Conservation (phyloP, 2,797 vertebrate genomes). For the Rhynchotus rufescens region DNA sequence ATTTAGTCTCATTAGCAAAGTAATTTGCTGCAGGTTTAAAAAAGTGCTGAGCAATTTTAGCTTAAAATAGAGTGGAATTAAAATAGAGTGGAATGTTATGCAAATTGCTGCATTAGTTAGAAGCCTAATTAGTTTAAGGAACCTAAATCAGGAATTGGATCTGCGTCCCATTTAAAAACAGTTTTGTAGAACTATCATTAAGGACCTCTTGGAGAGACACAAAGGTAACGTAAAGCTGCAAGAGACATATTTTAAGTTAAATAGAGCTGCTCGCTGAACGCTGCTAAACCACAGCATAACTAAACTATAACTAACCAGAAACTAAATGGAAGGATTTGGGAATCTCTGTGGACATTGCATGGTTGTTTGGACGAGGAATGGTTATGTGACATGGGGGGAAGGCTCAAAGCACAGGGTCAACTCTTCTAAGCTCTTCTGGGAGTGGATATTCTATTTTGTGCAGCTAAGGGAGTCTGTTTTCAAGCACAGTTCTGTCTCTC, state of each 20-base stretch:
- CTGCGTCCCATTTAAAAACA: slow-evolving; percentile 11
- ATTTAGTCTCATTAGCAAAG: slow-evolving; percentile 66
- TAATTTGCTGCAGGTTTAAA: slow-evolving; percentile 60
- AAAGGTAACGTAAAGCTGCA: neutral
- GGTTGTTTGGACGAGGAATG: neutral
- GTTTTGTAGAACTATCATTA: neutral
- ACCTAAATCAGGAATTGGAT: slow-evolving; percentile 10
- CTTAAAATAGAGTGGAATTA: slow-evolving; percentile 63
- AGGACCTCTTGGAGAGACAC: neutral
- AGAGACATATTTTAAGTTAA: neutral
- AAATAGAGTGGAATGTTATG: slow-evolving; percentile 59
- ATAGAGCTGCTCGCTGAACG: neutral
- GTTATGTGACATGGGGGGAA: neutral
- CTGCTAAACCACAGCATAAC: neutral
- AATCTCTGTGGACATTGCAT: neutral
- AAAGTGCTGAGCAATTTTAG: slow-evolving; percentile 69
- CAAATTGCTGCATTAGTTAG: slow-evolving; percentile 52
- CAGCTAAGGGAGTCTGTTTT: neutral
- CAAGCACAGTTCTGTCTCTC: neutral
- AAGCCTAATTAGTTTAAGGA: slow-evolving; percentile 61
- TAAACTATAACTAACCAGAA: neutral
- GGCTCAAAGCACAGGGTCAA: neutral
- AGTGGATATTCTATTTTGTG: neutral
- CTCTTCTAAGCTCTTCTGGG: neutral
- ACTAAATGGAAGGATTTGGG: neutral